Percentiles rank a stretch among this genome's conserved stretches.
Evolutionary conservation across 2,113 vertebrate genomes (phyloP).

Genomic region (Panurus biarmicus): DNA sequence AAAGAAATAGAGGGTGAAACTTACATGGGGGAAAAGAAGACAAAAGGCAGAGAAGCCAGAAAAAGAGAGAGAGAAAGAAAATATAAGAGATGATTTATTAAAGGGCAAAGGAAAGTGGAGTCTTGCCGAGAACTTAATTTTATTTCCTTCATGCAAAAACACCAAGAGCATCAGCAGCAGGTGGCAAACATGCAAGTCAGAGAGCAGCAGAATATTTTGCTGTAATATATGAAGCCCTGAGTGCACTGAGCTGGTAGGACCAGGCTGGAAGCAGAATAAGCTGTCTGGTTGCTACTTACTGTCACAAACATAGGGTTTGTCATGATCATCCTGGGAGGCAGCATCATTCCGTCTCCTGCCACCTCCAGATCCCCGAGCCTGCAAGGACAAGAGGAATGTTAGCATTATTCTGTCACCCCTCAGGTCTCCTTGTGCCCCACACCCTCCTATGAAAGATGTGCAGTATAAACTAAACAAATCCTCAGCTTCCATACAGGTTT

Average conservation of each 20-base stretch:
- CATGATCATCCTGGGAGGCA: conserved; percentile 84
- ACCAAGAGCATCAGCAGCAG: not conserved
- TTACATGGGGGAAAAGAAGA: conserved; percentile 3
- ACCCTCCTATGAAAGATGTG: conserved; percentile 1
- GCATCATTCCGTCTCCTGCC: conserved; percentile 86
- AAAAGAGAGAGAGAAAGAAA: conserved; percentile 8
- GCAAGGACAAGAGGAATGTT: conserved; percentile 37
- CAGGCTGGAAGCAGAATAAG: conserved; percentile 22
- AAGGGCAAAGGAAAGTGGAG: not conserved
- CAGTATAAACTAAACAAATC: conserved; percentile 20
- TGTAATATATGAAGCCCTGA: not conserved
- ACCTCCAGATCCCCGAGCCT: conserved; percentile 87
- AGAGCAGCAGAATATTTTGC: not conserved
- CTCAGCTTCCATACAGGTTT: not conserved
- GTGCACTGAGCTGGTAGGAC: not conserved
- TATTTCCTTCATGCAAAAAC: conserved; percentile 18
- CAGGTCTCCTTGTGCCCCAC: not conserved
- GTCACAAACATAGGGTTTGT: conserved; percentile 98
- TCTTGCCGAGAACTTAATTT: not conserved
- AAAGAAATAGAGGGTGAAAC: conserved; percentile 65
- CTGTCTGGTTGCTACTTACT: conserved; percentile 80
- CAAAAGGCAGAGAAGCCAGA: conserved; percentile 15
- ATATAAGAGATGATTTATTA: not conserved
- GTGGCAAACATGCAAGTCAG: not conserved
- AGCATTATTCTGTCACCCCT: not conserved